These are phyloP conservation scores for Amphiprion percula DNA, from an alignment of 2,113 vertebrate species.

Conservation along the genomic window DNA sequence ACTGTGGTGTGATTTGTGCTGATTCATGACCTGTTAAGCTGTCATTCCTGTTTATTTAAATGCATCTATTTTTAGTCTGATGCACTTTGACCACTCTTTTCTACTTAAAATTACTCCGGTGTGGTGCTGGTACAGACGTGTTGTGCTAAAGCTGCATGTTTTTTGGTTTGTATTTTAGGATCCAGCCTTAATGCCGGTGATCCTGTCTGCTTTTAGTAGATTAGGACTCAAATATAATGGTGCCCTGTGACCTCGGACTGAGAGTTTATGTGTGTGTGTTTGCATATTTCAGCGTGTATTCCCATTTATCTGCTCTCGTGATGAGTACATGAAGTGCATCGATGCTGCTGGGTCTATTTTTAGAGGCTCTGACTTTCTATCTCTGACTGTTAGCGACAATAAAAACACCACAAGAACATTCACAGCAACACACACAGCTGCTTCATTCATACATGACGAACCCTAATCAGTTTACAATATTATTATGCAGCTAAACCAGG, in stretches of 20 bases:
- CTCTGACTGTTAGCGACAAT: not conserved
- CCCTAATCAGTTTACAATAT: slow-evolving; percentile 49
- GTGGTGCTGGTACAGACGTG: not conserved
- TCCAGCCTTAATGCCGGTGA: slow-evolving; percentile 57
- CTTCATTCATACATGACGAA: slow-evolving; percentile 42
- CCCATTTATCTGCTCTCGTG: slow-evolving; percentile 21
- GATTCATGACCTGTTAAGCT: not conserved
- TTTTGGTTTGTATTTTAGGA: slow-evolving; percentile 47
- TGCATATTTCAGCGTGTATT: slow-evolving; percentile 25
- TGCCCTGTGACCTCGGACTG: slow-evolving; percentile 45
- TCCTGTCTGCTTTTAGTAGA: slow-evolving; percentile 75
- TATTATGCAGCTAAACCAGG: no score
- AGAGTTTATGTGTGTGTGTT: slow-evolving; percentile 20
- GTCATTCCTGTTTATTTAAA: slow-evolving; percentile 5
- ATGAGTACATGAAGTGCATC: slow-evolving; percentile 9
- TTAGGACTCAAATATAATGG: slow-evolving; percentile 71
- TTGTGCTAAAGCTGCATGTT: slow-evolving; percentile 20
- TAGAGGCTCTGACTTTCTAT: slow-evolving; percentile 9
- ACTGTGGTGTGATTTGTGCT: not conserved
- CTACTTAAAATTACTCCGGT: slow-evolving; percentile 33
- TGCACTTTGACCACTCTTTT: slow-evolving; percentile 10
- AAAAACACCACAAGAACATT: not conserved
- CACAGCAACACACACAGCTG: not conserved
- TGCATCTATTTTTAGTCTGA: slow-evolving; percentile 43
- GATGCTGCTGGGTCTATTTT: slow-evolving; percentile 19